A percentile compares a stretch with the other conserved stretches of the same genome.
Evolutionary conservation across 2,113 vertebrate species (phyloP).

Genomic region (Pungitius pungitius): DNA sequence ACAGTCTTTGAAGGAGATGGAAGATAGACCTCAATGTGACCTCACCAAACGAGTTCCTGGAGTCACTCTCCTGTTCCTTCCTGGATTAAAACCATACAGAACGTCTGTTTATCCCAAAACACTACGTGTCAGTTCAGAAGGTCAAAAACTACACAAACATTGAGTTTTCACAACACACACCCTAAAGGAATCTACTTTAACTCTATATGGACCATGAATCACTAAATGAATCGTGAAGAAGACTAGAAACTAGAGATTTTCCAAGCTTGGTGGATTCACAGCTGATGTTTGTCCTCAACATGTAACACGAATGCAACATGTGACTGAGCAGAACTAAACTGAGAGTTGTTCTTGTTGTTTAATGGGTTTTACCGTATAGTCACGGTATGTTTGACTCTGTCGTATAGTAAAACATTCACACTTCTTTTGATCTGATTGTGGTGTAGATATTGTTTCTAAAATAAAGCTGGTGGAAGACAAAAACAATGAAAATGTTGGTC

Average conservation of each 20-base stretch:
- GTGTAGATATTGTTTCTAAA: constrained; percentile 9
- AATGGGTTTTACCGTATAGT: background rate
- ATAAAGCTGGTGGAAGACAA: background rate
- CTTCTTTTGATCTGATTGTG: background rate
- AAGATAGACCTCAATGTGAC: too few relatives aligned
- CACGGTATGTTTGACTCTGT: background rate
- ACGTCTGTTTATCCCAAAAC: too few relatives aligned
- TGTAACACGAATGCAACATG: background rate
- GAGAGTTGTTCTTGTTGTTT: background rate
- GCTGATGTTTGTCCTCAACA: background rate
- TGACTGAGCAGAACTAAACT: background rate
- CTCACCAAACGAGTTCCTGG: too few relatives aligned
- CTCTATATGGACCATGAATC: too few relatives aligned
- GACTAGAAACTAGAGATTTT: background rate
- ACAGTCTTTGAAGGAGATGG: too few relatives aligned
- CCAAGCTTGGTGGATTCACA: background rate
- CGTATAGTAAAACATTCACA: background rate
- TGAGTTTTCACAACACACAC: background rate
- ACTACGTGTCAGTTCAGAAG: too few relatives aligned
- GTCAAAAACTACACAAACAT: too few relatives aligned
- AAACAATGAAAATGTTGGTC: constrained; percentile 12
- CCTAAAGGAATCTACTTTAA: background rate
- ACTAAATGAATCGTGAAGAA: background rate
- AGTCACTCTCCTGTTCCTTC: too few relatives aligned
- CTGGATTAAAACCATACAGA: too few relatives aligned